Evolutionary conservation across 2,888 invertebrate species (phyloP).

Genomic region (Macropis europaea): DNA sequence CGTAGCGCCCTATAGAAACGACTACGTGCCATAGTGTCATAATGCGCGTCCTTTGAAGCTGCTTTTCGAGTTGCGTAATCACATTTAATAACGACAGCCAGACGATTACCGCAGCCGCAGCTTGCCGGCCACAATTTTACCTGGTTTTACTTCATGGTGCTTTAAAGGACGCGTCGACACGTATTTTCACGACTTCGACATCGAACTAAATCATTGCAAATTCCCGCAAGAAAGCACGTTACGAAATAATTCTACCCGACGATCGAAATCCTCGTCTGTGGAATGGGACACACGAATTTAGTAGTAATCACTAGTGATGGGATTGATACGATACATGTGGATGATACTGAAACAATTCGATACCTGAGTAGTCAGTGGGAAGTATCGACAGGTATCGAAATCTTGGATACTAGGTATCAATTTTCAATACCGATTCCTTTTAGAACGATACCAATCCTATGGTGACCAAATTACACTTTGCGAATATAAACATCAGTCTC

Average conservation of each 20-base stretch:
- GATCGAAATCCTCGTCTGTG: neutral
- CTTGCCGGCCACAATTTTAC: slow-evolving; percentile 28
- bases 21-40: slow-evolving; percentile 65
- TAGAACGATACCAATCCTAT: too few relatives aligned
- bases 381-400: too few relatives aligned
- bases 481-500: too few relatives aligned
- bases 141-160: slow-evolving; percentile 22
- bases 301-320: too few relatives aligned
- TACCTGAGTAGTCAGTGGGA: too few relatives aligned
- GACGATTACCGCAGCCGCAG: slow-evolving; percentile 45
- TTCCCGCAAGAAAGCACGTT: slow-evolving; percentile 17
- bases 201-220: slow-evolving; percentile 45
- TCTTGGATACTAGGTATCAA: too few relatives aligned
- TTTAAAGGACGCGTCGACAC: slow-evolving; percentile 37
- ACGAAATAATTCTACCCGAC: slow-evolving; percentile 3
- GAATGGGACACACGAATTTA: neutral
- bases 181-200: slow-evolving; percentile 25
- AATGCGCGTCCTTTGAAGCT: slow-evolving; percentile 72
- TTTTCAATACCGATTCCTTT: too few relatives aligned
- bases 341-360: too few relatives aligned
- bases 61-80: slow-evolving; percentile 72
- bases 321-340: too few relatives aligned
- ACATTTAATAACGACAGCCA: slow-evolving; percentile 70
- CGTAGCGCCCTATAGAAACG: slow-evolving; percentile 55
- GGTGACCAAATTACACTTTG: too few relatives aligned